Percentiles rank a stretch among this genome's conserved stretches.
phyloP scores from a whole-genome alignment of 2,888 invertebrate genomes.

The Bellardia pandia region DNA sequence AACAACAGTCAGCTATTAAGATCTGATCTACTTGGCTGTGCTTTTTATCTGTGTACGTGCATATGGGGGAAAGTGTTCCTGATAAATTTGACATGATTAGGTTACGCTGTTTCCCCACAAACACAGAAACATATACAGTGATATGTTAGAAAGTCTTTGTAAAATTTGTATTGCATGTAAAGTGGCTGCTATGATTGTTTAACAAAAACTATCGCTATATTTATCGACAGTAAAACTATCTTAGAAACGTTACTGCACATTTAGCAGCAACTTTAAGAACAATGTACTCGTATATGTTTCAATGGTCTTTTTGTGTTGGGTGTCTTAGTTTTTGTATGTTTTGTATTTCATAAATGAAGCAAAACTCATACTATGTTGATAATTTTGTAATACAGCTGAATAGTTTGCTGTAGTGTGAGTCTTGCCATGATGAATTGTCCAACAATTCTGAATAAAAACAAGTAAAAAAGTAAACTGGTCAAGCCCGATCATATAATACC shows the following conservation, averaged over 20 bases:
- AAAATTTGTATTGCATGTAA: neutral
- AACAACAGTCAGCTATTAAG: slow-evolving; percentile 48
- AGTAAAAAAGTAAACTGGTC: too few species aligned
- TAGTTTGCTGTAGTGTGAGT: too few species aligned
- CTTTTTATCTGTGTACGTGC: slow-evolving; percentile 10
- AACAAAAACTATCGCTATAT: slow-evolving; percentile 21
- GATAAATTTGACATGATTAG: neutral
- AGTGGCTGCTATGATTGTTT: slow-evolving; percentile 6
- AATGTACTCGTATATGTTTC: neutral
- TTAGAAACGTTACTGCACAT: slow-evolving; percentile 26
- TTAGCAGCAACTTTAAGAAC: neutral
- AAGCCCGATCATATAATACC: too few species aligned
- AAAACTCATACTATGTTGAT: neutral
- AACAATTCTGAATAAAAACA: too few species aligned
- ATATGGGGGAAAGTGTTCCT: neutral
- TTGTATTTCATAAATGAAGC: neutral
- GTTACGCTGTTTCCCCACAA: neutral
- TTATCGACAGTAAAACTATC: slow-evolving; percentile 20
- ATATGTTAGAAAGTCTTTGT: neutral
- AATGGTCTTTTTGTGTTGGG: neutral
- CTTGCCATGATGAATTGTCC: too few species aligned
- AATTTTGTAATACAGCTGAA: too few species aligned
- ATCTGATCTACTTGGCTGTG: neutral
- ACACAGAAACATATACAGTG: neutral
- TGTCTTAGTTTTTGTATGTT: neutral